Conservation (phyloP, 2,113 vertebrate species). For the Scortum barcoo region DNA sequence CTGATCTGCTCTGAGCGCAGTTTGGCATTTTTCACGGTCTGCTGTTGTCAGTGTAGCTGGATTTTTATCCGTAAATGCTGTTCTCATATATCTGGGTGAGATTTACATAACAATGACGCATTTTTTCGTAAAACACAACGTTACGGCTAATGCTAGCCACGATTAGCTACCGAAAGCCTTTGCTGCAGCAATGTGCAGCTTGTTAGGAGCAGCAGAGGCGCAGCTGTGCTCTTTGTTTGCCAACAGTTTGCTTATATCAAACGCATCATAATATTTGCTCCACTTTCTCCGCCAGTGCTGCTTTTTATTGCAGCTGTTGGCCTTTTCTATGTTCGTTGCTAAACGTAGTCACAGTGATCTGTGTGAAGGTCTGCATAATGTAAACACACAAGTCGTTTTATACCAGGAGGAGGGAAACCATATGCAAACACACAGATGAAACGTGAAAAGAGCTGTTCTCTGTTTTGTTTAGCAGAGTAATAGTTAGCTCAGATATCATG, state of each 20-base stretch:
- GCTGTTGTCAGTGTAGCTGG: not conserved
- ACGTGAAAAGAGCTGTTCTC: too few relatives aligned
- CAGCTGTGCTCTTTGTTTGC: conserved; percentile 49
- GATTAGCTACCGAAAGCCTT: conserved; percentile 3
- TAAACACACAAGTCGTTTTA: not conserved
- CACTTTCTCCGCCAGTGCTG: too few relatives aligned
- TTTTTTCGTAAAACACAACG: not conserved
- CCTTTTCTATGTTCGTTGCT: not conserved
- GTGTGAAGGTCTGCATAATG: not conserved
- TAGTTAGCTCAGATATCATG: too few relatives aligned
- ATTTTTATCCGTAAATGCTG: too few relatives aligned
- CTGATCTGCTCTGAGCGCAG: not conserved
- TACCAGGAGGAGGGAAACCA: too few relatives aligned
- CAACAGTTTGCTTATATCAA: conserved; percentile 35
- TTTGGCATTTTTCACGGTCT: not conserved
- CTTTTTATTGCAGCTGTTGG: accelerated
- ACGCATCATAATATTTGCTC: not conserved
- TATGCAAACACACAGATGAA: too few relatives aligned
- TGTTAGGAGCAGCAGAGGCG: not conserved
- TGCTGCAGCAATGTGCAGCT: not conserved
- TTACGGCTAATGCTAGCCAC: conserved; percentile 44
- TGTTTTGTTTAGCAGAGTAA: not conserved
- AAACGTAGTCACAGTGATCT: too few relatives aligned
- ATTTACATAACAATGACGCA: not conserved
- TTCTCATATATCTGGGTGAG: not conserved